These are phyloP conservation scores for Malurus alboscapulatus DNA, from an alignment of 2,113 vertebrate genomes.

Conservation along the genomic window DNA sequence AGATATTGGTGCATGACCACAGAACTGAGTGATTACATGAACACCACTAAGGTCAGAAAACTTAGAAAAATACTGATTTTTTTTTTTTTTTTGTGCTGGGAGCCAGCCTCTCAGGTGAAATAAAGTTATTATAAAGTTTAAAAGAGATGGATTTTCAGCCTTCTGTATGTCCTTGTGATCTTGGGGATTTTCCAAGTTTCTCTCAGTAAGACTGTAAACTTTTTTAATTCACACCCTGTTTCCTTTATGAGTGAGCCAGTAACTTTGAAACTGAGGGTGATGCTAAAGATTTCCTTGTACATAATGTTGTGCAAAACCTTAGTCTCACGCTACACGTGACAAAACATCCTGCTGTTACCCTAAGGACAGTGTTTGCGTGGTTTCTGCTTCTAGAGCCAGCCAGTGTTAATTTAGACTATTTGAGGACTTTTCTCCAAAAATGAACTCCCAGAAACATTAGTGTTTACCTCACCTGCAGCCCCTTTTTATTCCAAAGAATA, in stretches of 20 bases:
- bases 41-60: constrained; percentile 62
- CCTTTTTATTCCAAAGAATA: background rate
- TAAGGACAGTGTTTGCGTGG: background rate
- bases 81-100: background rate
- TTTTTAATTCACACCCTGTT: background rate
- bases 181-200: background rate
- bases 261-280: background rate
- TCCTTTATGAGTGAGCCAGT: background rate
- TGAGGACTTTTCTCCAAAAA: background rate
- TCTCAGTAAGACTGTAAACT: background rate
- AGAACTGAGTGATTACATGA: constrained; percentile 59
- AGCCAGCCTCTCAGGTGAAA: background rate
- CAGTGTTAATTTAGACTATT: background rate
- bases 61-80: background rate
- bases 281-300: background rate
- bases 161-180: background rate
- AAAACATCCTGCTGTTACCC: background rate
- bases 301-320: background rate
- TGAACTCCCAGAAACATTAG: background rate
- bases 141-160: background rate
- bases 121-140: background rate
- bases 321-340: background rate
- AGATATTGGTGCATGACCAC: constrained; percentile 63
- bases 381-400: background rate
- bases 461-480: background rate